Percentiles rank a stretch among this genome's conserved stretches.
phyloP scores from a whole-genome alignment of 1,140 invertebrate genomes.

The Micrasema longulum region DNA sequence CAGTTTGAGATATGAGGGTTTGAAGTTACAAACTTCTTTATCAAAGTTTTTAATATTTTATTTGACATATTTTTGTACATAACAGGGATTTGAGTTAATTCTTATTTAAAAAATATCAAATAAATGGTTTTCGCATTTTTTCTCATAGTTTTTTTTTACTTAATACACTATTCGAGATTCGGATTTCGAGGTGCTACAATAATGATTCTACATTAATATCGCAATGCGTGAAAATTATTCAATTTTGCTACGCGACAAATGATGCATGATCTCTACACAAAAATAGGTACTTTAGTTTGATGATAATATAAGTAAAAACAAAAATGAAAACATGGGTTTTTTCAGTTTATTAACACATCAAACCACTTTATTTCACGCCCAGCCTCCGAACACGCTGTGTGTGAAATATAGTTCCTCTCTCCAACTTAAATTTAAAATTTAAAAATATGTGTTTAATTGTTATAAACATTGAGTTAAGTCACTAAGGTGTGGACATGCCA shows the following conservation, averaged over 20 bases:
- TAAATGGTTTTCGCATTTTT: neutral
- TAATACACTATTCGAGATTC: neutral
- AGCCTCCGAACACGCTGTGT: neutral
- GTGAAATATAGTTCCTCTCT: neutral
- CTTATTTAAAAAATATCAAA: neutral
- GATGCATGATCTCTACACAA: neutral
- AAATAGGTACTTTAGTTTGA: neutral
- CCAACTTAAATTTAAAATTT: no score
- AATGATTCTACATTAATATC: neutral
- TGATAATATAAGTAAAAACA: neutral
- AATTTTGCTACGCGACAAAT: neutral
- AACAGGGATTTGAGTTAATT: neutral
- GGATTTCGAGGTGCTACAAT: no score
- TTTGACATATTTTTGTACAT: neutral
- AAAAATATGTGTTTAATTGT: no score
- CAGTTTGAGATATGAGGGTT: neutral
- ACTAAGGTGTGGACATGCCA: no score
- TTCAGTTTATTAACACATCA: no score
- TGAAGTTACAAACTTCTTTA: conserved; percentile 1
- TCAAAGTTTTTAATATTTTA: neutral
- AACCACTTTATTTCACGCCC: no score
- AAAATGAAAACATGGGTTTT: no score
- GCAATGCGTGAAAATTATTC: neutral
- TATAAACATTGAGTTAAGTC: no score
- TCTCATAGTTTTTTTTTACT: neutral